Evolutionary conservation across 2,113 vertebrate genomes (phyloP).

Genomic region (Talpa occidentalis): DNA sequence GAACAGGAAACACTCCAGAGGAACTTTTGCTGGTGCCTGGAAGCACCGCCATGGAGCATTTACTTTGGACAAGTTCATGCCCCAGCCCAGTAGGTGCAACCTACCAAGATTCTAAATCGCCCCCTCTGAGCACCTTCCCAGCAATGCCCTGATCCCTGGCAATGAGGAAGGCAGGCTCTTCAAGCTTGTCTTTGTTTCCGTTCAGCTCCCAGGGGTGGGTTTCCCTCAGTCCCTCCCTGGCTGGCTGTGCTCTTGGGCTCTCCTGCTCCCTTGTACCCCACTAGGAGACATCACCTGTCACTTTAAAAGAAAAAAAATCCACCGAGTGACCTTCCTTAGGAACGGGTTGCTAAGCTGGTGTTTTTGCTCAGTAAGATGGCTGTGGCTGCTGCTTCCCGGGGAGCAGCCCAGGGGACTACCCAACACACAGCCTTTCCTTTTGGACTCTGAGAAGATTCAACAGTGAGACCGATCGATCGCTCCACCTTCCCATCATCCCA

Average conservation of each 20-base stretch:
- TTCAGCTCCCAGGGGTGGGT: not conserved
- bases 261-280: rapidly evolving
- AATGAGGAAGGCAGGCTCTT: not conserved
- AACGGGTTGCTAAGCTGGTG: slow-evolving; percentile 79
- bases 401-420: not conserved
- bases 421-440: slow-evolving; percentile 18
- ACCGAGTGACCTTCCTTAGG: slow-evolving; percentile 44
- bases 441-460: not conserved
- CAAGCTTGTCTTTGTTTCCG: not conserved
- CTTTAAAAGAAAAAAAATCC: slow-evolving; percentile 82
- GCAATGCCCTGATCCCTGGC: not conserved
- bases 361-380: slow-evolving; percentile 9
- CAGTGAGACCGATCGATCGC: not conserved
- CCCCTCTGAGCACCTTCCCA: not conserved
- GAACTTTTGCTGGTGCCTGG: rapidly evolving
- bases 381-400: not conserved
- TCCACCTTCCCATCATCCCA: not conserved
- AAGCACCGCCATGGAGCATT: too few relatives aligned
- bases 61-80: rapidly evolving
- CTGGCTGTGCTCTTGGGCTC: not conserved
- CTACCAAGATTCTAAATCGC: rapidly evolving
- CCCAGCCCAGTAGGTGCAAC: rapidly evolving
- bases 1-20: not conserved
- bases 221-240: not conserved
- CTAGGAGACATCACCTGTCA: slow-evolving; percentile 46